Evolutionary conservation across 2,113 vertebrate species (phyloP), one percentile per base, ranked within the genome.

Genomic region (Fulica atra): DNA sequence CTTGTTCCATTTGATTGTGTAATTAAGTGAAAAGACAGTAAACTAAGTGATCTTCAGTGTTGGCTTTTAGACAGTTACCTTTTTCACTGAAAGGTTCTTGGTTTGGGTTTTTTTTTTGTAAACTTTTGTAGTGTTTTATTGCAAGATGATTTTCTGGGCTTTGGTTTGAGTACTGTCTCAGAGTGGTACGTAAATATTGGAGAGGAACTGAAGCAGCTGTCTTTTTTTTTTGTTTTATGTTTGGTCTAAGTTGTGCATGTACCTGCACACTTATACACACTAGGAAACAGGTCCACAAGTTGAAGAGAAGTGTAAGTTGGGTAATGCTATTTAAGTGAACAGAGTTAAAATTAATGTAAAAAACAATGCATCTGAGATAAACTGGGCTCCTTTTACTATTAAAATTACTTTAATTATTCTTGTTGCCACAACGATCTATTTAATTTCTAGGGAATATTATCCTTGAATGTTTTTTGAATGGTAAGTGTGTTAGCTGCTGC

Each of bases 391-490:
- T 91, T 86, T 77, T 72, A 18, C 60, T 78, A 15, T 36, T 44
- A 68, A 92, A 5, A 16, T 56, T 11, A 9, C 21, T 65, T 91
- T 72, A 54, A 23, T 50, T 71, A 4, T 78, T 63, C 33, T 42
- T 6, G 0, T 56, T 92, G 33, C 70, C 50, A 42, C 28, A 36
- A 59, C 60, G 23, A 66, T 71, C 66, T 71, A 1, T 57, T 64
- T 17, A 4, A 14, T 74, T 90, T 79, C 57, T 84, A 38, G 35
- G 38, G n/a, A 95, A 35, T 73, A 50, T 46, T 86, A 42, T 42
- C 48, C 38, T 56, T 76, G 51, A 86, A 89, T 71, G 51, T 10
- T 87, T 94, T 89, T 74, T 68, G 42, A 87, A 79, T 81, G 42
- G 29, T 33, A 71, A 86, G 38, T 81, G 31, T 13, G 46, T 85